Evolutionary conservation across 2,797 vertebrate genomes (phyloP).

Genomic region (Scarus forsteni): DNA sequence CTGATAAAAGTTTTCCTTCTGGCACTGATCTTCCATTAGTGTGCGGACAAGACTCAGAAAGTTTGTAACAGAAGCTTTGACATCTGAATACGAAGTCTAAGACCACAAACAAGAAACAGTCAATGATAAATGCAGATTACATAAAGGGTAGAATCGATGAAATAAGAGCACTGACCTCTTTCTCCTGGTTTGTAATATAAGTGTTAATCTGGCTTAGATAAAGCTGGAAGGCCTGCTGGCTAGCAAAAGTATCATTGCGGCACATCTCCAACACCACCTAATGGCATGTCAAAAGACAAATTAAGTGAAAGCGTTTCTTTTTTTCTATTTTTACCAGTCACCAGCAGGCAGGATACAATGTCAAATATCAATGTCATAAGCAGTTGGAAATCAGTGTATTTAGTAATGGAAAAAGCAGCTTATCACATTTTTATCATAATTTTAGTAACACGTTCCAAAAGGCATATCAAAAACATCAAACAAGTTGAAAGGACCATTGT

Average conservation of each 20-base stretch:
- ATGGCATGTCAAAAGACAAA: neutral
- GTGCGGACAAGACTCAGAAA: constrained; percentile 43
- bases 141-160: neutral
- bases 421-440: too few relatives aligned
- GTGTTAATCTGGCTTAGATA: constrained; percentile 47
- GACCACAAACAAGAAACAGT: neutral
- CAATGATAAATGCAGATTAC: neutral
- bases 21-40: constrained; percentile 23
- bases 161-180: constrained; percentile 19
- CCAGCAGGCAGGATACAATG: too few relatives aligned
- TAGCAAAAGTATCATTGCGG: constrained; percentile 28
- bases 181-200: constrained; percentile 20
- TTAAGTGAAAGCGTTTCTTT: neutral
- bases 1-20: constrained; percentile 42
- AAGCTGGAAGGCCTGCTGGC: constrained; percentile 34
- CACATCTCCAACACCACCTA: constrained; percentile 64
- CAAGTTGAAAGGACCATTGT: too few relatives aligned
- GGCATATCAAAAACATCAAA: too few relatives aligned
- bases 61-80: constrained; percentile 28
- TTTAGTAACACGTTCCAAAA: too few relatives aligned
- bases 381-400: too few relatives aligned
- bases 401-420: too few relatives aligned
- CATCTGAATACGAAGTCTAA: constrained; percentile 18
- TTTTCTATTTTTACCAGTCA: too few relatives aligned
- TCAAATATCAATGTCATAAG: too few relatives aligned